Base-by-base conservation (phyloP, 2,888 invertebrate species). In the Agrotis exclamationis region DNA sequence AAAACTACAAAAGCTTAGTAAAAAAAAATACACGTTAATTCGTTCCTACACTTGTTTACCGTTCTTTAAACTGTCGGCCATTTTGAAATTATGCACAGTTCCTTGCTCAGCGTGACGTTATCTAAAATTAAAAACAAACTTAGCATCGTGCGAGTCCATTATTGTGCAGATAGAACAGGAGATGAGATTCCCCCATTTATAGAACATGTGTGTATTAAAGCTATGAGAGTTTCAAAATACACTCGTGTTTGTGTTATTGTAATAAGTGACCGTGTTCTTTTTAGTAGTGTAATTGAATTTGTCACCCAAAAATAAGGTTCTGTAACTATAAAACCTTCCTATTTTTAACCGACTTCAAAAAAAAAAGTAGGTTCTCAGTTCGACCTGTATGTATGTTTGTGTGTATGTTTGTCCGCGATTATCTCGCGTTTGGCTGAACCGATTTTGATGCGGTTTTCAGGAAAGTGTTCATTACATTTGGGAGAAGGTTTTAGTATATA, bases 111-210 rank as follows among this genome's bases (percentile, higher is more conserved):
- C 63, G n/a, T 71, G 81, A 83, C 84, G 82, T 83, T 82, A 82
- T 82, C 82, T 82, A 45, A 82, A 82, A 83, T 82, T 83, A 82
- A 82, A 82, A 83, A 80, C 66, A 82, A 82, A 76, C 81, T 83
- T 63, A 66, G 70, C 48, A 74, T 73, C 76, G 73, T 73, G 68
- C 58, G 69, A 60, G 71, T 56, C 59, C 59, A 66, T 82, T 79
- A 83, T 70, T 72, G 71, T 70, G 44, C 33, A 57, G 59, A 74
- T 67, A 51, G 69, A 59, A 68, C 63, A 59, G 45, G 45, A 68
- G 67, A 68, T 47, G 47, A 20, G 33, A 70, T 50, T 51, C 63
- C 56, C 51, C 53, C 54, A 64, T 63, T 72, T 57, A 70, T 39
- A 33, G 45, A 66, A 57, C n/a, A 56, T 68, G 48, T 72, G 67